Conservation (phyloP, 2,888 invertebrate species). For the Drosophila robusta region DNA sequence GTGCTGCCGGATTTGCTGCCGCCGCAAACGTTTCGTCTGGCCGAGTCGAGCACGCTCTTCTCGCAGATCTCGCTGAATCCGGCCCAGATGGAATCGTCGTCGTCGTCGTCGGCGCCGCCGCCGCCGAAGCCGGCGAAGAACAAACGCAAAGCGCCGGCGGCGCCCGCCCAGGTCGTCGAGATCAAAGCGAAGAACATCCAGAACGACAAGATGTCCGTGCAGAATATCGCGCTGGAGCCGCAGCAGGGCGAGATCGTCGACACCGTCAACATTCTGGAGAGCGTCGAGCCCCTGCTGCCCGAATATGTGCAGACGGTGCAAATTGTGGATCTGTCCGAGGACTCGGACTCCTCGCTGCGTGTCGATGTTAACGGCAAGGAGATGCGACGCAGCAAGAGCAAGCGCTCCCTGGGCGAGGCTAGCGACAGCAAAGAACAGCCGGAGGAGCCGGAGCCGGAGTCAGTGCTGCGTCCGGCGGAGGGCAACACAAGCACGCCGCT, state of each 20-base stretch:
- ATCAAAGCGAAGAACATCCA: conserved; percentile 89
- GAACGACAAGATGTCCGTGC: conserved; percentile 87
- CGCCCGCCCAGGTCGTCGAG: conserved; percentile 87
- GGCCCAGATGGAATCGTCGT: conserved; percentile 13
- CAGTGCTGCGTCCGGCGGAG: conserved; percentile 63
- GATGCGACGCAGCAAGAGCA: conserved; percentile 71
- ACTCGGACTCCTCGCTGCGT: conserved; percentile 85
- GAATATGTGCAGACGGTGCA: conserved; percentile 87
- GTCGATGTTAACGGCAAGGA: conserved; percentile 71
- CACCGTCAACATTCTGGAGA: conserved; percentile 86
- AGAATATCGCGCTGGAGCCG: conserved; percentile 79
- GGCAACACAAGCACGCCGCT: conserved; percentile 79
- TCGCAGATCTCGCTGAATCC: conserved; percentile 88
- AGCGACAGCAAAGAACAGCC: conserved; percentile 43
- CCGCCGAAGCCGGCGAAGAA: conserved; percentile 64
- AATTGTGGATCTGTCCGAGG: conserved; percentile 86
- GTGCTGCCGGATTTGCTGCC: conserved; percentile 86
- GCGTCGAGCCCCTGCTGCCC: conserved; percentile 86
- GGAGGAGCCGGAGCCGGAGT: conserved; percentile 61
- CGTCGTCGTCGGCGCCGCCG: conserved; percentile 12
- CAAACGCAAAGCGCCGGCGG: conserved; percentile 74
- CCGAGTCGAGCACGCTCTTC: conserved; percentile 89
- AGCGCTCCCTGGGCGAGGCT: conserved; percentile 71
- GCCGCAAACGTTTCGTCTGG: conserved; percentile 88
- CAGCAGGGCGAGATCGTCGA: conserved; percentile 85